A percentile compares a stretch with the other conserved stretches of the same genome.
These are phyloP conservation scores for Epistrophe eligans DNA, from an alignment of 2,888 invertebrate genomes.

Conservation along the genomic window DNA sequence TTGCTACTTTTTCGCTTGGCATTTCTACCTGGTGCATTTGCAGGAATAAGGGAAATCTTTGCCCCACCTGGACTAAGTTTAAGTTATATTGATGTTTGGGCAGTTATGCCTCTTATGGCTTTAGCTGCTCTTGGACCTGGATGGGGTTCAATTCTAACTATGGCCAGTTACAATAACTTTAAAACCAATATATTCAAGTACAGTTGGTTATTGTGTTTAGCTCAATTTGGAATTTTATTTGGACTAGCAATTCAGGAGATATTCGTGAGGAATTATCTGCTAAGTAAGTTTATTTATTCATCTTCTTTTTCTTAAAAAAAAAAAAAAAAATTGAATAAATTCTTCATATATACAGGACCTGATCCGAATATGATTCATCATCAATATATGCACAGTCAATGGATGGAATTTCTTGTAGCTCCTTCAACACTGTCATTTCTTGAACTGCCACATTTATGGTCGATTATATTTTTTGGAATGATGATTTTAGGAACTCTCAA, in stretches of 20 bases:
- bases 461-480: constrained; percentile 90
- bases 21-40: constrained; percentile 78
- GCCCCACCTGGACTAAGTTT: constrained; percentile 39
- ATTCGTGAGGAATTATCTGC: constrained; percentile 87
- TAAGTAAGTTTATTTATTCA: constrained; percentile 63
- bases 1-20: constrained; percentile 78
- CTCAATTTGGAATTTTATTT: constrained; percentile 78
- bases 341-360: neutral
- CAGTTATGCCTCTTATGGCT: constrained; percentile 76
- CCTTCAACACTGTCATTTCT: constrained; percentile 78
- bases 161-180: constrained; percentile 92
- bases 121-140: constrained; percentile 93
- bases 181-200: constrained; percentile 87
- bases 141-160: constrained; percentile 92
- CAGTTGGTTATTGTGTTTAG: constrained; percentile 79
- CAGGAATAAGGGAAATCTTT: constrained; percentile 65
- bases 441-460: constrained; percentile 89
- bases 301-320: neutral
- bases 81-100: constrained; percentile 4
- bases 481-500: constrained; percentile 88
- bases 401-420: constrained; percentile 79
- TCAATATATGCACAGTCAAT: constrained; percentile 77
- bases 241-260: constrained; percentile 87
- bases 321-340: neutral
- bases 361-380: constrained; percentile 17